Evolutionary conservation across 2,797 vertebrate genomes (phyloP).

Genomic region (Alca torda): DNA sequence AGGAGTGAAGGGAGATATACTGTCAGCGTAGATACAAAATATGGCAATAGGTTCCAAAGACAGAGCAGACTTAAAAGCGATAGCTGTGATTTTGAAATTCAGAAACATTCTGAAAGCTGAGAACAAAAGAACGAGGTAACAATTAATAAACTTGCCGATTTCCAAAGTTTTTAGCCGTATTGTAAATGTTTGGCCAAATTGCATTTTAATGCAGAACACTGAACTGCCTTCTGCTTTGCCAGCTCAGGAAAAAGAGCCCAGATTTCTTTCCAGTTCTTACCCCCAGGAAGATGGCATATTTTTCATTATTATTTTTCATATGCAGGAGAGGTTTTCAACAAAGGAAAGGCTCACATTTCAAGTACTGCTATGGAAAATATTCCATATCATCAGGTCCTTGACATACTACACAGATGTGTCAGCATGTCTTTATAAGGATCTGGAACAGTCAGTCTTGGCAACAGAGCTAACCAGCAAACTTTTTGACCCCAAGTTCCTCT

Average conservation of each 20-base stretch:
- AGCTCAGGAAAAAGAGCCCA: neutral
- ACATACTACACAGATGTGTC: constrained; percentile 14
- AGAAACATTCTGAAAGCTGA: neutral
- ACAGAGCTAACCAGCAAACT: constrained; percentile 21
- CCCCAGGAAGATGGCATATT: neutral
- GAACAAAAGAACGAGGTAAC: neutral
- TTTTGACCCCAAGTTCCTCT: constrained; percentile 45
- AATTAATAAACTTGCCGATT: neutral
- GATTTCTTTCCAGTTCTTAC: neutral
- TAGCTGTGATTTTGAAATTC: neutral
- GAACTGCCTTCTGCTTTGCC: neutral
- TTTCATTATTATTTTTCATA: neutral
- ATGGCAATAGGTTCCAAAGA: neutral
- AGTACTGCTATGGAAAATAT: constrained; percentile 15
- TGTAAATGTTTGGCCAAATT: neutral
- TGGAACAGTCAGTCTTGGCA: constrained; percentile 38
- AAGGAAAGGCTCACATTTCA: neutral
- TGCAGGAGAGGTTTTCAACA: neutral
- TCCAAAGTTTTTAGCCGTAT: neutral
- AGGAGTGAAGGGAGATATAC: neutral
- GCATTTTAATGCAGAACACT: neutral
- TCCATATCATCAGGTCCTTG: constrained; percentile 30
- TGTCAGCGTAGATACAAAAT: neutral
- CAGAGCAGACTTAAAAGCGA: neutral
- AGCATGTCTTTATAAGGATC: constrained; percentile 55